Evolutionary conservation across 2,888 invertebrate species (phyloP).

Genomic region (Drosophila gaucha): DNA sequence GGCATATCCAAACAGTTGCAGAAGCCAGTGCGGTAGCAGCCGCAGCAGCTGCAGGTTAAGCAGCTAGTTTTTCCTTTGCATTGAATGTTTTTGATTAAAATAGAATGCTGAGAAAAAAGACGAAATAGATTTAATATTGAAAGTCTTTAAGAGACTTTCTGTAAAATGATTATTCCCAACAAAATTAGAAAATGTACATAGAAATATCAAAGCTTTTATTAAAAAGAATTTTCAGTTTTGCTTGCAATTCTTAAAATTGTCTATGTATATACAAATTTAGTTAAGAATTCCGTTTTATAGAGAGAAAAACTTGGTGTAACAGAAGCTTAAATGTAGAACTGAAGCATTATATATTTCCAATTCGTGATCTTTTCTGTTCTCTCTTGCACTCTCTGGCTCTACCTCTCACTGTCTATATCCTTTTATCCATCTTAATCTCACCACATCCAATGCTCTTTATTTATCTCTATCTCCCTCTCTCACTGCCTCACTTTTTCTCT

Average conservation of each 20-base stretch:
- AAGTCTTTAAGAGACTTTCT: not conserved
- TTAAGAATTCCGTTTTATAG: too few species aligned
- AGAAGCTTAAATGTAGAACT: too few species aligned
- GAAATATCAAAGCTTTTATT: too few species aligned
- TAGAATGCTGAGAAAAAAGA: not conserved
- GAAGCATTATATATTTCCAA: too few species aligned
- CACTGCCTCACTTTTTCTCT: not conserved
- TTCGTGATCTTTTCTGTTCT: not conserved
- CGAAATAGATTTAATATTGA: not conserved
- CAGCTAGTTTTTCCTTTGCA: not conserved
- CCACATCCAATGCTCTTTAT: not conserved
- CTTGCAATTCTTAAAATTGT: too few species aligned
- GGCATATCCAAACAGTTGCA: not conserved
- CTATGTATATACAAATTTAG: too few species aligned
- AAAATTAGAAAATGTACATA: too few species aligned
- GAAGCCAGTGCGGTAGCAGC: not conserved
- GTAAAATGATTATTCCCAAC: too few species aligned
- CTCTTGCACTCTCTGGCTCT: not conserved
- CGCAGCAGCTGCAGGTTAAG: constrained; percentile 11
- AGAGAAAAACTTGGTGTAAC: too few species aligned
- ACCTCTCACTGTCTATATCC: not conserved
- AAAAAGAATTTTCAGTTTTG: too few species aligned
- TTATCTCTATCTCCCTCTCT: not conserved
- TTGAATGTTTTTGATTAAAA: not conserved
- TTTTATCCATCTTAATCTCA: too few species aligned